phyloP scores from a whole-genome alignment of 2,888 invertebrate genomes.

The Drosophila kuntzei region DNA sequence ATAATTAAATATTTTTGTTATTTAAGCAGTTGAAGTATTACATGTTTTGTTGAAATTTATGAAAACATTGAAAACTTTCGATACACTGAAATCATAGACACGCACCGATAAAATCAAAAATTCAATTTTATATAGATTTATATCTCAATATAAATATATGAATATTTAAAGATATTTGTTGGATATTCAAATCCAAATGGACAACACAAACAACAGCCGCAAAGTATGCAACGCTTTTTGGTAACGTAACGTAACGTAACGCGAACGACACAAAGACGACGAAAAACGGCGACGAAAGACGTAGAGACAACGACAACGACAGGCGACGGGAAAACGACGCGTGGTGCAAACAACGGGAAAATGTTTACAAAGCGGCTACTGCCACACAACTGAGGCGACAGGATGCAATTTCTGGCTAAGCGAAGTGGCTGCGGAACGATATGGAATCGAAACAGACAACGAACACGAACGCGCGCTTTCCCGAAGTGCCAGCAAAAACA shows the following conservation, averaged over 20 bases:
- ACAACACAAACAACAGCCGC: slow-evolving; percentile 51
- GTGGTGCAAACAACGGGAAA: slow-evolving; percentile 70
- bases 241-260: slow-evolving; percentile 54
- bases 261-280: slow-evolving; percentile 58
- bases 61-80: slow-evolving; percentile 23
- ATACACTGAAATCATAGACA: slow-evolving; percentile 69
- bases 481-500: slow-evolving; percentile 53
- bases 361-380: slow-evolving; percentile 80
- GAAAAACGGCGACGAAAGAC: slow-evolving; percentile 65
- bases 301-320: slow-evolving; percentile 46
- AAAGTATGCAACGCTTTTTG: slow-evolving; percentile 43
- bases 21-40: slow-evolving; percentile 18
- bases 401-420: slow-evolving; percentile 63
- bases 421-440: slow-evolving; percentile 58
- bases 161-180: slow-evolving; percentile 7
- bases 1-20: slow-evolving; percentile 1
- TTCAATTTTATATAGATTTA: slow-evolving; percentile 15
- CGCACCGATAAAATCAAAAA: slow-evolving; percentile 62
- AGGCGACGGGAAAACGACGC: slow-evolving; percentile 70
- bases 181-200: slow-evolving; percentile 25
- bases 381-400: slow-evolving; percentile 78
- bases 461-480: slow-evolving; percentile 44
- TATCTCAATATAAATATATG: slow-evolving; percentile 11
- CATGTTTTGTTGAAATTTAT: slow-evolving; percentile 31
- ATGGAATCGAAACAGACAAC: slow-evolving; percentile 64